These are phyloP conservation scores for Xenentodon cancila DNA, from an alignment of 2,797 vertebrate species.

Conservation along the genomic window DNA sequence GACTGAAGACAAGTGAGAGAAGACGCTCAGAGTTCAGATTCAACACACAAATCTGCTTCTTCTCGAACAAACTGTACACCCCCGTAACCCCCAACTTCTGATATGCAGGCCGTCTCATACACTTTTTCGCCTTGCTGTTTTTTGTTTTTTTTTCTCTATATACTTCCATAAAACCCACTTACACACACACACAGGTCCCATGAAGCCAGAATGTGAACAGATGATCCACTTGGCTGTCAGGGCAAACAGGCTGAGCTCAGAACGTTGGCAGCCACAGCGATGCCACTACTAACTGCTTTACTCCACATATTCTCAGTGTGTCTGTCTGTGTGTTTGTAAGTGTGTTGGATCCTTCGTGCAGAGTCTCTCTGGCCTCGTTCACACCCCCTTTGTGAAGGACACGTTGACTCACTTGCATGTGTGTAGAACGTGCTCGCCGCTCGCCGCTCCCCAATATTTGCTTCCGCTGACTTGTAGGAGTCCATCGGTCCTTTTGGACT, in stretches of 20 bases:
- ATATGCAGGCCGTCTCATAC: too few relatives aligned
- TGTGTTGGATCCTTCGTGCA: conserved; percentile 28
- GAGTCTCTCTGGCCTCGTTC: conserved; percentile 58
- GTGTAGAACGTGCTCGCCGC: conserved; percentile 26
- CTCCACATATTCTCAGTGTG: conserved; percentile 33
- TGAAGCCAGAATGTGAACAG: conserved; percentile 58
- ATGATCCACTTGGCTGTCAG: conserved; percentile 62
- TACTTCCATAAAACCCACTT: too few relatives aligned
- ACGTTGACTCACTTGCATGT: conserved; percentile 43
- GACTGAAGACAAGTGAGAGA: not conserved
- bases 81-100: too few relatives aligned
- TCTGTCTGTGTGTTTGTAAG: conserved; percentile 19
- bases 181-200: not conserved
- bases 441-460: conserved; percentile 6
- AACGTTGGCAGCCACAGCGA: conserved; percentile 56
- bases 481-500: conserved; percentile 21
- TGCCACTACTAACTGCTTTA: conserved; percentile 60
- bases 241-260: conserved; percentile 55
- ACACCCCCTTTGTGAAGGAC: conserved; percentile 56
- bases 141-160: too few relatives aligned
- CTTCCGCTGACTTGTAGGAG: conserved; percentile 29
- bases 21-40: not conserved
- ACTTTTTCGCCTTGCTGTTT: too few relatives aligned
- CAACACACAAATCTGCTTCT: not conserved
- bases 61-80: not conserved